phyloP scores from a whole-genome alignment of 2,888 invertebrate genomes.

The Drosophila hamatofila region DNA sequence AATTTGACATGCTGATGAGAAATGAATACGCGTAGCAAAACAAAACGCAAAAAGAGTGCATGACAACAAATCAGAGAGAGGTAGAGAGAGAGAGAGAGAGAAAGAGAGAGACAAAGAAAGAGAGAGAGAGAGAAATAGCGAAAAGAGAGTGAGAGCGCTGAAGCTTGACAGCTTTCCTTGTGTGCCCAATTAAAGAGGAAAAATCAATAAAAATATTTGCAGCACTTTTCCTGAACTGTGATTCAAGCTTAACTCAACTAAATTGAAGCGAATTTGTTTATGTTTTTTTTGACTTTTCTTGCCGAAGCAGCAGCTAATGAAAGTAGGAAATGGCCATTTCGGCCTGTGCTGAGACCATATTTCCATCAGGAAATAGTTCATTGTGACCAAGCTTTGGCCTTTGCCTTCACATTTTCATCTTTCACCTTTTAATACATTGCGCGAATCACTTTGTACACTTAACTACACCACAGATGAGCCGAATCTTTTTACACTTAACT shows the following conservation, averaged over 20 bases:
- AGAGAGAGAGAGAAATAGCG: background rate
- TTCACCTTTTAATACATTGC: constrained; percentile 55
- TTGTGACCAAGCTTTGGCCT: background rate
- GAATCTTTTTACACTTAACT: constrained; percentile 25
- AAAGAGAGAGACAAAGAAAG: background rate
- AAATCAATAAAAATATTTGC: constrained; percentile 68
- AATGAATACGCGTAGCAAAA: constrained; percentile 64
- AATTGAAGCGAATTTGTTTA: background rate
- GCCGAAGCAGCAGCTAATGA: background rate
- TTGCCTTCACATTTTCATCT: background rate
- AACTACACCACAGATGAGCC: constrained; percentile 1
- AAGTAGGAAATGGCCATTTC: background rate
- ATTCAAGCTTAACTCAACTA: background rate
- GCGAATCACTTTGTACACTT: background rate
- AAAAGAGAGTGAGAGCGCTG: constrained; percentile 26
- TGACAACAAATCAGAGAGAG: background rate
- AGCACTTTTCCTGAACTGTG: constrained; percentile 28
- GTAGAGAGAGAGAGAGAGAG: background rate
- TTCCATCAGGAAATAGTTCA: background rate
- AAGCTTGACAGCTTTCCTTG: constrained; percentile 51
- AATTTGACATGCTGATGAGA: constrained; percentile 32
- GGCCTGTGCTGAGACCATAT: background rate
- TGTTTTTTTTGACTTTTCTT: too few relatives aligned
- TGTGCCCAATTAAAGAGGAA: constrained; percentile 65
- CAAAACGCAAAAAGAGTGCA: constrained; percentile 46